Evolutionary conservation across 1,140 invertebrate species (phyloP).

Genomic region (Diprion similis): DNA sequence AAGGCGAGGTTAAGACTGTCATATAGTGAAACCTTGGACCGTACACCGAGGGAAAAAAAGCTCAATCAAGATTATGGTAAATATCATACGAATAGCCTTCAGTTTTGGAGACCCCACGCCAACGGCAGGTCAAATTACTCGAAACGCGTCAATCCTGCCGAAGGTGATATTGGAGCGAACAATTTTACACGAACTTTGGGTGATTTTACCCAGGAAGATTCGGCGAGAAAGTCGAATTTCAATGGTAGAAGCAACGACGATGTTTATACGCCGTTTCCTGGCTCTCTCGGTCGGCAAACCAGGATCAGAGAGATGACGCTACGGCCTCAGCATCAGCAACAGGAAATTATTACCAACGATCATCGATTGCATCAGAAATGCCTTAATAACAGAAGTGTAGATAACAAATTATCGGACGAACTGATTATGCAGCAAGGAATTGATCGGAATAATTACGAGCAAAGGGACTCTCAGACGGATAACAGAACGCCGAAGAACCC

Average conservation of each 20-base stretch:
- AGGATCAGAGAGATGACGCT: slow-evolving; percentile 9
- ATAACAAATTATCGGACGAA: too few species aligned
- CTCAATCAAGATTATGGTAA: slow-evolving; percentile 32
- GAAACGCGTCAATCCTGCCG: neutral
- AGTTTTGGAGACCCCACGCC: slow-evolving; percentile 40
- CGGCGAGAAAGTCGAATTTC: neutral
- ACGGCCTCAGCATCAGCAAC: slow-evolving; percentile 14
- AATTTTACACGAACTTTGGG: too few species aligned
- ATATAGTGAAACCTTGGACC: neutral
- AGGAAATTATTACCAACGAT: neutral
- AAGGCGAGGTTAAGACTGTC: neutral
- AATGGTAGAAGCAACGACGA: neutral
- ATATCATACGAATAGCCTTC: slow-evolving; percentile 39
- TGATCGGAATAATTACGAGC: neutral
- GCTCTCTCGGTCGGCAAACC: neutral
- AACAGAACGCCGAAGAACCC: neutral
- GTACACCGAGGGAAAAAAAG: neutral
- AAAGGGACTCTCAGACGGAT: neutral
- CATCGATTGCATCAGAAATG: neutral
- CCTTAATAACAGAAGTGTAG: neutral
- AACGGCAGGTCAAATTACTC: slow-evolving; percentile 14
- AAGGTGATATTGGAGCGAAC: too few species aligned
- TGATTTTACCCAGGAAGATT: neutral
- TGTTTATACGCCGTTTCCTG: neutral
- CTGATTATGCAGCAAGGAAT: neutral